phyloP scores from a whole-genome alignment of 2,888 invertebrate genomes.

The Lordiphosa andalusiaca region DNA sequence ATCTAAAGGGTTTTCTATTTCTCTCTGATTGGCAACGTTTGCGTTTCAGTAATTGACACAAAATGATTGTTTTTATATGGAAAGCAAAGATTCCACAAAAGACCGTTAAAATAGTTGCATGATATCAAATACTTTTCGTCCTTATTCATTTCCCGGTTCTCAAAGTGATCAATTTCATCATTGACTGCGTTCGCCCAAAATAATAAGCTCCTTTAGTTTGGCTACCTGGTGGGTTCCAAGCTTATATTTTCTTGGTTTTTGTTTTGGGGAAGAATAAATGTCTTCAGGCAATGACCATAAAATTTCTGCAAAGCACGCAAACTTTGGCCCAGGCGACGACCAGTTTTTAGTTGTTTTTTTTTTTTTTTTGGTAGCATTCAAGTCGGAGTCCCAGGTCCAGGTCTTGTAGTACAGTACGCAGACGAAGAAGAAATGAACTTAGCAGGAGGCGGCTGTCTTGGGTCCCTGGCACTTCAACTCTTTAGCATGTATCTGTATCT shows the following conservation, averaged over 20 bases:
- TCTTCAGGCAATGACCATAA: slow-evolving; percentile 39
- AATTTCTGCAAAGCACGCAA: slow-evolving; percentile 67
- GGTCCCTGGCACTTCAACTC: slow-evolving; percentile 60
- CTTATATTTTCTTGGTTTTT: slow-evolving; percentile 13
- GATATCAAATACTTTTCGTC: slow-evolving; percentile 9
- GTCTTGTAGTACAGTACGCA: slow-evolving; percentile 59
- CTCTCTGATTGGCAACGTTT: no score
- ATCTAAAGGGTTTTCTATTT: no score
- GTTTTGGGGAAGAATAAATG: slow-evolving; percentile 25
- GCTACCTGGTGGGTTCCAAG: slow-evolving; percentile 54
- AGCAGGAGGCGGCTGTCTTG: slow-evolving; percentile 56
- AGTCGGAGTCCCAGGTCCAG: slow-evolving; percentile 10
- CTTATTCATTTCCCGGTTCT: slow-evolving; percentile 17
- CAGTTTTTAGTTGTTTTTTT: slow-evolving; percentile 49
- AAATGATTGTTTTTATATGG: background rate
- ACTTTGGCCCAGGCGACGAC: slow-evolving; percentile 66
- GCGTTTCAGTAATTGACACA: no score
- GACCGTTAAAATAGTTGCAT: slow-evolving; percentile 33
- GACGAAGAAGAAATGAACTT: slow-evolving; percentile 54
- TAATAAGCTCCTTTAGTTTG: slow-evolving; percentile 6
- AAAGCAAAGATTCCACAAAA: background rate
- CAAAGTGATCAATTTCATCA: slow-evolving; percentile 24
- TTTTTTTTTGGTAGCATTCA: slow-evolving; percentile 24
- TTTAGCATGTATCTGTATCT: slow-evolving; percentile 47
- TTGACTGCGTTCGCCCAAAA: slow-evolving; percentile 2